Evolutionary conservation across 2,888 invertebrate species (phyloP).

Genomic region (Drosophila atroscutellata): DNA sequence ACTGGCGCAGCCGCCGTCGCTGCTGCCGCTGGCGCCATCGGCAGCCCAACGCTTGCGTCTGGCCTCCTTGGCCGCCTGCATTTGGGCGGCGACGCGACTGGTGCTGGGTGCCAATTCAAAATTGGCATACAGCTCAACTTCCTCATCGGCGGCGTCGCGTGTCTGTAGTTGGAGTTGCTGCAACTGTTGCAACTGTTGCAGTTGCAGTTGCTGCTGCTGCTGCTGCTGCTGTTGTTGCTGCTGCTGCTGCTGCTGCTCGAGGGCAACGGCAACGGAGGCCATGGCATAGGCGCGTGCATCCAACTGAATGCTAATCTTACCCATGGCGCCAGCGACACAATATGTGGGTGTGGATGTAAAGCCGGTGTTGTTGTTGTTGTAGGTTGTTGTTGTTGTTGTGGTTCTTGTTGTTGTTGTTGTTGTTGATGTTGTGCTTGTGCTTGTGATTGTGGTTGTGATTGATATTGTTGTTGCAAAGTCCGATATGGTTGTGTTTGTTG

Average conservation of each 20-base stretch:
- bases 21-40: conserved; percentile 81
- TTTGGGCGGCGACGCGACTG: conserved; percentile 80
- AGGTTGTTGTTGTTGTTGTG: not conserved
- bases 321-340: conserved; percentile 27
- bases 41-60: conserved; percentile 80
- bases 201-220: conserved; percentile 52
- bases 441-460: conserved; percentile 18
- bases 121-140: conserved; percentile 82
- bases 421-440: conserved; percentile 11
- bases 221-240: conserved; percentile 47
- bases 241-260: conserved; percentile 64
- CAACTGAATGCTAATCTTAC: conserved; percentile 31
- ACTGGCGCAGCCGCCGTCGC: conserved; percentile 72
- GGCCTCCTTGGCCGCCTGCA: conserved; percentile 82
- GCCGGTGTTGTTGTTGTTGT: not conserved
- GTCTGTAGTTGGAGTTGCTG: conserved; percentile 25
- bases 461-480: not conserved
- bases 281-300: conserved; percentile 77
- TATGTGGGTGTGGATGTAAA: conserved; percentile 27
- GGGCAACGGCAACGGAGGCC: conserved; percentile 72
- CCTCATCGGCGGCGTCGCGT: conserved; percentile 79
- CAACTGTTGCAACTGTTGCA: conserved; percentile 11
- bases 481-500: not conserved
- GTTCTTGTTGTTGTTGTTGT: conserved; percentile 5
- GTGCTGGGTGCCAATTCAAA: conserved; percentile 78